Evolutionary conservation across 2,797 vertebrate genomes (phyloP), one percentile per base, ranked within the genome.

Genomic region (Myotis daubentonii): DNA sequence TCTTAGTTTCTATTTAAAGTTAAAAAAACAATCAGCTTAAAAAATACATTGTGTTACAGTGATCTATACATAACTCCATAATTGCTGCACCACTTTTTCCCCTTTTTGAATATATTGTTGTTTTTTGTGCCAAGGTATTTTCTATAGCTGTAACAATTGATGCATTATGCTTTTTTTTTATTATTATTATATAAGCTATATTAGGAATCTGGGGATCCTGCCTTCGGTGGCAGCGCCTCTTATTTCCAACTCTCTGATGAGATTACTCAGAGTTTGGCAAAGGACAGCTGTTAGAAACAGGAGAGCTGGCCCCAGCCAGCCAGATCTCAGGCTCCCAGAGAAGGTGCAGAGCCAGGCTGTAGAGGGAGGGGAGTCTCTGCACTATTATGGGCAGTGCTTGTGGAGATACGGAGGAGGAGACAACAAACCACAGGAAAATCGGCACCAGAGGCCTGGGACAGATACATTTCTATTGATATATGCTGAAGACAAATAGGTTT

Each of bases 1-100:
- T 90, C 60, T 65, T 65, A 33, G 10, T 84, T 94, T 81, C 51
- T 86, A 72, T 88, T 91, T 82, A 88, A 87, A 65, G 11, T 41
- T 65, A 78, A 92, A 87, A 87, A 87, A 84, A n/a, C 33, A 78
- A 30, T 6, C 49, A 74, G 13, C 12, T 57, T 68, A 19, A 66
- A 80, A 91, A 92, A 79, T 33, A 66, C 12, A 9, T 6, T 23
- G 28, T 74, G 62, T 93, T 87, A 49, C 5, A 75, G 41, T 8
- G 33, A 71, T 49, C 66, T 85, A 53, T 82, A 57, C 49, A 12
- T 57, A 47, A 62, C 22, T 75, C 36, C 49, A 25, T 30, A 16
- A 49, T 19, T 49, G 17, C 22, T n/a, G n/a, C 30, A 17, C 1
- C 30, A 25, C n/a, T 68, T 2, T 85, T 85, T 36, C 86, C 62